phyloP scores from a whole-genome alignment of 2,888 invertebrate species.

The Dysmachus trigonus region DNA sequence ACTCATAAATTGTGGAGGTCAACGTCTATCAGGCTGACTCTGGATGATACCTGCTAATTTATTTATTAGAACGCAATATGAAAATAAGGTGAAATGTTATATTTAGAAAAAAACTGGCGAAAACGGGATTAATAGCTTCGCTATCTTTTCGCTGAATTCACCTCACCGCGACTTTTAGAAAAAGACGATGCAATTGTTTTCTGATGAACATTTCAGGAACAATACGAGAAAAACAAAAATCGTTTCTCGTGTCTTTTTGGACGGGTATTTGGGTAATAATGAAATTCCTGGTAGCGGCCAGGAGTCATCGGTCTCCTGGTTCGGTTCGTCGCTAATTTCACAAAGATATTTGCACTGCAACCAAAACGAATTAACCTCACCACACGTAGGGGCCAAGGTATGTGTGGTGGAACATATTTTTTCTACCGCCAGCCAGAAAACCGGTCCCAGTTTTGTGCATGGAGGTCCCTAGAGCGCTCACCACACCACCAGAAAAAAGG shows the following conservation, averaged over 20 bases:
- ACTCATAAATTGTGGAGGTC: not conserved
- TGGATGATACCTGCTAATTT: not conserved
- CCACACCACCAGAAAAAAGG: not conserved
- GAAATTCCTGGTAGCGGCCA: not conserved
- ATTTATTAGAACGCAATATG: not conserved
- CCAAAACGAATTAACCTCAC: not conserved
- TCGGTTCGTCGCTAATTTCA: not conserved
- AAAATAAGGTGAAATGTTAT: not conserved
- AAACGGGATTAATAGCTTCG: not conserved
- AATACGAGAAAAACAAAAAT: not conserved
- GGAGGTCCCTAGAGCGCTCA: not conserved
- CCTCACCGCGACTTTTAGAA: not conserved
- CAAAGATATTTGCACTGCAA: not conserved
- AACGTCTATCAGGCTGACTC: not conserved
- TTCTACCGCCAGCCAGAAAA: not conserved
- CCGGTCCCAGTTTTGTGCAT: not conserved
- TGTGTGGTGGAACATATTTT: not conserved
- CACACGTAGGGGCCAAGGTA: not conserved
- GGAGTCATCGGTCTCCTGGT: not conserved
- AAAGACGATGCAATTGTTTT: not conserved
- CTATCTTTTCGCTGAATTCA: not conserved
- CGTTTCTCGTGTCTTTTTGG: not conserved
- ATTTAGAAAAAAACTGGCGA: not conserved
- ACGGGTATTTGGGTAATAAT: not conserved
- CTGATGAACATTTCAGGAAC: not conserved